A percentile compares a stretch with the other conserved stretches of the same genome.
Conservation (phyloP, 1,140 invertebrate species). For the Drusus annulatus region DNA sequence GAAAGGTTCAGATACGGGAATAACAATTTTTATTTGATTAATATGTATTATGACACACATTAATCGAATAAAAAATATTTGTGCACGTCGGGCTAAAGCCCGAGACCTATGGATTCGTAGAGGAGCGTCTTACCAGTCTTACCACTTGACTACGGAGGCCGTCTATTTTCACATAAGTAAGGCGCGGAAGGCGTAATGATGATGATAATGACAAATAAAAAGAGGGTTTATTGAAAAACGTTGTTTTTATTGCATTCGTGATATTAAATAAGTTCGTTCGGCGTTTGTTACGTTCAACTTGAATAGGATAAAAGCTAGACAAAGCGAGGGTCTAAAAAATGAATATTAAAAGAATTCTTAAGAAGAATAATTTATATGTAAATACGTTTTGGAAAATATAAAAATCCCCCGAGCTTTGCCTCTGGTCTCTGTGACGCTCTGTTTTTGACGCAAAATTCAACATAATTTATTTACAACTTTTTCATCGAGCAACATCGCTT, state of each 20-base stretch:
- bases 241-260: neutral
- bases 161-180: too few species aligned
- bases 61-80: too few species aligned
- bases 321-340: conserved; percentile 9
- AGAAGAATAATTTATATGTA: conserved; percentile 36
- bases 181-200: too few species aligned
- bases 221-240: neutral
- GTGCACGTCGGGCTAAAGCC: too few species aligned
- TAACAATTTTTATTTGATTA: too few species aligned
- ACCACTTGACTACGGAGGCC: too few species aligned
- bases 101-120: too few species aligned
- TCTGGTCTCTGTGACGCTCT: neutral
- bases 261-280: neutral
- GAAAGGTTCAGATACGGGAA: too few species aligned
- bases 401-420: neutral
- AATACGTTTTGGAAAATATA: conserved; percentile 18
- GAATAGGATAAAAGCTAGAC: neutral
- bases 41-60: too few species aligned
- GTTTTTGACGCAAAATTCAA: conserved; percentile 24
- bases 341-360: neutral
- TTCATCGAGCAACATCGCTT: neutral
- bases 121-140: too few species aligned
- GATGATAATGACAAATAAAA: too few species aligned
- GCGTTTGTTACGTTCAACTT: too few species aligned
- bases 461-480: conserved; percentile 39